Conservation (phyloP, 2,888 invertebrate species). For the Eupithecia dodoneata region DNA sequence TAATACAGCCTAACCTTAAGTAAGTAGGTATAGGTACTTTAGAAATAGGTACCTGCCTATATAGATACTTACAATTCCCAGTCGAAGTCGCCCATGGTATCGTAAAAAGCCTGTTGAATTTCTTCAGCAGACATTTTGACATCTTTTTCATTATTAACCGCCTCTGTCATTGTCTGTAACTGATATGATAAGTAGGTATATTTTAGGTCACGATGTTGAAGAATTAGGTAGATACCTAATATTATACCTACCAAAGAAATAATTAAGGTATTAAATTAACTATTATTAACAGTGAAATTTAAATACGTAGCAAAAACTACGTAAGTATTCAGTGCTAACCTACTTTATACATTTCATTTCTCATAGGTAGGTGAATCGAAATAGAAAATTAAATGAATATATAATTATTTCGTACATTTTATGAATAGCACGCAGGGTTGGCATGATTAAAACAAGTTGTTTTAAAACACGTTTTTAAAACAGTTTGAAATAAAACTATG, state of each 20-base stretch:
- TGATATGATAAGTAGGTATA: neutral
- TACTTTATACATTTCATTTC: too few relatives aligned
- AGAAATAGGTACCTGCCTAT: neutral
- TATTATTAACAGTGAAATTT: neutral
- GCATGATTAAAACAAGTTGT: too few relatives aligned
- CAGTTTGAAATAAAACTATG: too few relatives aligned
- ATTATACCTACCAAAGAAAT: neutral
- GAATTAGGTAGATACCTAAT: neutral
- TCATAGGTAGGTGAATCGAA: too few relatives aligned
- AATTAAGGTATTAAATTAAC: too few relatives aligned
- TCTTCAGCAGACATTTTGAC: slow-evolving; percentile 46
- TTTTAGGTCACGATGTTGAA: neutral
- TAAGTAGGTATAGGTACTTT: too few relatives aligned
- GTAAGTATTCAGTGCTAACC: neutral
- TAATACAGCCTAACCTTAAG: too few relatives aligned
- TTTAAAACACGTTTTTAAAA: too few relatives aligned
- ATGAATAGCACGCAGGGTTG: too few relatives aligned
- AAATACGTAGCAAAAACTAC: neutral
- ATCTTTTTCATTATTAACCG: neutral
- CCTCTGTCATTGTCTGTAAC: slow-evolving; percentile 2
- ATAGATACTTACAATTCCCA: slow-evolving; percentile 52
- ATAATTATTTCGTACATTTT: too few relatives aligned
- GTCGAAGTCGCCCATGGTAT: slow-evolving; percentile 49
- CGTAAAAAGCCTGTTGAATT: slow-evolving; percentile 53
- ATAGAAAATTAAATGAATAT: too few relatives aligned